These are phyloP conservation scores for Chirona hameri DNA, from an alignment of 2,888 invertebrate genomes.

Conservation along the genomic window DNA sequence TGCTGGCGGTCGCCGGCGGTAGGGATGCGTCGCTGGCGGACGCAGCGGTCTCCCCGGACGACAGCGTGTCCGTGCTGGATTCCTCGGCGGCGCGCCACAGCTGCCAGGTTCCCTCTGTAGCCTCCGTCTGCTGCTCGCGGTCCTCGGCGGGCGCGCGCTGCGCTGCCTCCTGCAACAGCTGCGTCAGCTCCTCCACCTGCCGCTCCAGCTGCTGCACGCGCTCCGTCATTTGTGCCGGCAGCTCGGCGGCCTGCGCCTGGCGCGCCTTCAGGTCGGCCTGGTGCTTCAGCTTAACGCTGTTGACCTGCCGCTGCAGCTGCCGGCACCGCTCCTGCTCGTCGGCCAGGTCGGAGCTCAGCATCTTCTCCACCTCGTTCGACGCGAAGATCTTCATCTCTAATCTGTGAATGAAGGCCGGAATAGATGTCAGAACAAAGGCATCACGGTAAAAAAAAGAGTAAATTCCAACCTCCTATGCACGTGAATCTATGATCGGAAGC, in stretches of 20 bases:
- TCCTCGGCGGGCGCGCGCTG: background rate
- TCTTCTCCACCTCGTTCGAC: conserved; percentile 26
- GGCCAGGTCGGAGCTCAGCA: conserved; percentile 22
- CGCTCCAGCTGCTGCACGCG: conserved; percentile 4
- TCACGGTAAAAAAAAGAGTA: background rate
- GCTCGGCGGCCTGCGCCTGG: background rate
- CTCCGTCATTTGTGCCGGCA: background rate
- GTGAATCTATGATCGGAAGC: no score
- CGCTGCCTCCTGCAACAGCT: background rate
- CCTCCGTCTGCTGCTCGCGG: background rate
- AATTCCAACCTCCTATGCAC: no score
- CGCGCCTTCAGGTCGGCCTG: conserved; percentile 26
- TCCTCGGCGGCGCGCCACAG: background rate
- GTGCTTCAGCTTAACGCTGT: conserved; percentile 23
- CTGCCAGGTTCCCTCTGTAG: background rate
- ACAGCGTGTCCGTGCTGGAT: conserved; percentile 1
- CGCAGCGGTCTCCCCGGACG: background rate
- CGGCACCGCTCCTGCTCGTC: conserved; percentile 24
- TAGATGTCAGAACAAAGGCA: background rate
- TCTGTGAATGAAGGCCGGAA: background rate
- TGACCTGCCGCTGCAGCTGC: conserved; percentile 7
- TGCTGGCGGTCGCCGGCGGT: background rate
- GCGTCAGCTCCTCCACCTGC: background rate
- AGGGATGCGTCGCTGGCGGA: background rate
- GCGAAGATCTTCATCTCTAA: conserved; percentile 27